phyloP scores from a whole-genome alignment of 2,113 vertebrate species.

The Microcebus tavaratra region DNA sequence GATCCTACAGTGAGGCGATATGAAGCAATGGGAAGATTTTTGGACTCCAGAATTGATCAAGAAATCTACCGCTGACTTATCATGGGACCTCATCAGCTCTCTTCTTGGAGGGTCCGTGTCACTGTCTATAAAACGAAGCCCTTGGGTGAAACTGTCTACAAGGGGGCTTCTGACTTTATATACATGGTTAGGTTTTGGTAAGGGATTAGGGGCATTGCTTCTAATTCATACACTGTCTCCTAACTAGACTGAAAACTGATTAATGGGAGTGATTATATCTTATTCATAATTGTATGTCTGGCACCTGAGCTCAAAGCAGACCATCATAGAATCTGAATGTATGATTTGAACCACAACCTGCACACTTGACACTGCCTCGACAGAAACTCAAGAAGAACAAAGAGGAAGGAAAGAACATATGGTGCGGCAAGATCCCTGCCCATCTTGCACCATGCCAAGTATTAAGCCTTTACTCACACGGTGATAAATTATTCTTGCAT shows the following conservation, averaged over 20 bases:
- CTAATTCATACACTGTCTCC: not conserved
- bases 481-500: constrained; percentile 59
- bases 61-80: not conserved
- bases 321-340: not conserved
- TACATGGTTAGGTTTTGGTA: not conserved
- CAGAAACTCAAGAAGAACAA: not conserved
- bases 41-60: not conserved
- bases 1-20: not conserved
- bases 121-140: not conserved
- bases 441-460: constrained; percentile 59
- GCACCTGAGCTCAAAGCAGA: not conserved
- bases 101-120: not conserved
- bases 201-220: not conserved
- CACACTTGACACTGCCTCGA: not conserved
- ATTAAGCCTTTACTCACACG: constrained; percentile 70
- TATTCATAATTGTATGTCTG: not conserved
- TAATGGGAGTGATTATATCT: not conserved
- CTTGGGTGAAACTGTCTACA: not conserved
- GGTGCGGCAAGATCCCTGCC: constrained; percentile 37
- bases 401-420: constrained; percentile 29
- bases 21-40: not conserved
- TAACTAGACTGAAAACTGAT: not conserved
- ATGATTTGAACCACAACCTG: not conserved
- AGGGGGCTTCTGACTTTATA: not conserved
- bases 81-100: not conserved